Evolutionary conservation across 2,888 invertebrate genomes (phyloP), one percentile per base, ranked within the genome.

Genomic region (Drosophila barbarae): DNA sequence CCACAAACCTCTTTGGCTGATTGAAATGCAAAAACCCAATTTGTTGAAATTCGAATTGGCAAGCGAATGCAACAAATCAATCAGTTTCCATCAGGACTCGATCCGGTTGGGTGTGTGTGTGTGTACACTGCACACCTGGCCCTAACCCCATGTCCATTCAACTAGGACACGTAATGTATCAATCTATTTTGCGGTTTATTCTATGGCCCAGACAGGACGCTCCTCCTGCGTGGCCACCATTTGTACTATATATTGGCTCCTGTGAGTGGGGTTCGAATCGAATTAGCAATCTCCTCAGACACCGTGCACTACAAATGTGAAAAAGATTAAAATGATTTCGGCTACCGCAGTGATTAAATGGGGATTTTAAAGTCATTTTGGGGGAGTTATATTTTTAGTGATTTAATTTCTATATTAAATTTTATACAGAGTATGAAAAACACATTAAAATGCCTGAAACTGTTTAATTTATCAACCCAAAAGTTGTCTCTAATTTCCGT

Each of bases 11-110:
- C 72, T 84, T 82, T 59, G 77, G 71, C 77, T 79, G 81, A 81
- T 85, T 81, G 76, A 85, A 85, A 83, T 75, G 77, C 73, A 83
- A 70, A 77, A 75, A 72, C 54, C 67, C 77, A 85, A 83, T 79
- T 77, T 81, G 82, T 72, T 72, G 69, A 74, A 76, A 73, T 67
- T 74, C 64, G 61, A 51, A 74, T 82, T 79, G 74, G 67, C 68
- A 64, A 51, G 60, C 54, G 59, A 78, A 76, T 70, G 65, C 71
- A 69, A 66, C 70, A 81, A 76, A 81, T 81, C 80, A 85, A 79
- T 81, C 77, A 73, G 71, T 44, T 59, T 46, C 67, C 54, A 52
- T 57, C 69, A 32, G 54, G 13, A 49, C 41, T 46, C 51, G 21
- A 46, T 46, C 36, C 34, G 44, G 39, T 38, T 54, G 39, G n/a